Base-by-base conservation (phyloP, 2,113 vertebrate species). In the Columba livia region DNA sequence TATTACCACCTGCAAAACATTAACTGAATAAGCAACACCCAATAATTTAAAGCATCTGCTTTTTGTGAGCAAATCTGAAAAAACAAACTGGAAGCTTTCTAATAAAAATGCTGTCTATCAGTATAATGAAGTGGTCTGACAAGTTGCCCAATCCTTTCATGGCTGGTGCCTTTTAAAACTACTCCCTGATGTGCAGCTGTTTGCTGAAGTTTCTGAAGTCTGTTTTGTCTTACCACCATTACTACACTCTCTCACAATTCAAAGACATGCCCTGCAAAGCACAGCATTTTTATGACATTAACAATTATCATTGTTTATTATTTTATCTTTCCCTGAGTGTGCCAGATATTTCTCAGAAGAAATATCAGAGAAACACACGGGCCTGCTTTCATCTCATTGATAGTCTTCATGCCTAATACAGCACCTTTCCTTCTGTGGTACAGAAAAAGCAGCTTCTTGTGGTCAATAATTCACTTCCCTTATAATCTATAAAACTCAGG, bases 181-280 rank as follows among this genome's bases (percentile, higher is more conserved):
- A n/a, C 91, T 97, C 97, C 96, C 98, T 94, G 89, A 95, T 84
- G 96, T 67, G 96, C 57, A 94, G 89, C 48, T 66, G 66, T 94
- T 97, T 96, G 92, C 89, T 87, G 89, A 93, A 97, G 80, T 96
- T 97, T 93, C 94, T 94, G 73, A 95, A 88, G 57, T 90, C 90
- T 98, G 96, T 94, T 97, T 97, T 96, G 89, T 95, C 92, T 96
- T 97, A 88, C 93, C 96, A 97, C 72, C 15, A 24, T 81, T 95
- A 79, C 56, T 85, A 16, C 77, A 58, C 77, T 91, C 80, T n/a
- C 66, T 88, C 31, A 9, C 51, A 90, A 74, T 96, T 96, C 97
- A 98, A 96, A 97, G 89, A 65, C 51, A 36, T 36, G 51, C 73
- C 50, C 67, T 81, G 81, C 50, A 95, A 95, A 95, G 60, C 84